These are phyloP conservation scores for Pogonocichla stellata DNA, from an alignment of 2,113 vertebrate genomes.

Conservation along the genomic window DNA sequence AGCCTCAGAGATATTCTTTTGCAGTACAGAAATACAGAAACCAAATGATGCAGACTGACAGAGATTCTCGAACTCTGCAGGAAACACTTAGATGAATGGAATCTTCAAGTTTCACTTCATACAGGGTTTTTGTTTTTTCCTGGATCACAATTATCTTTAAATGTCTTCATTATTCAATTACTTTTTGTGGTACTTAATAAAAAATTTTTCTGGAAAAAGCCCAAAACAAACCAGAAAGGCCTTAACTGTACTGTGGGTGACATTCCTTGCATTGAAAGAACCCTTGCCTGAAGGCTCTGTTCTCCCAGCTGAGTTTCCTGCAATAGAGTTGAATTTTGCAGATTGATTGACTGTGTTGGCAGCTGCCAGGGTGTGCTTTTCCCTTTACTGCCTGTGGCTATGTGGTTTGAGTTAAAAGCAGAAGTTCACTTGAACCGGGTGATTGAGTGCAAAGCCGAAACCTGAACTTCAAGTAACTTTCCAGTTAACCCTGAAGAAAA, in stretches of 20 bases:
- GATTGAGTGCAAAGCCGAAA: background rate
- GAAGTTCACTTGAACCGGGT: background rate
- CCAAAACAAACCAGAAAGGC: background rate
- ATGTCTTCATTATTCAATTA: background rate
- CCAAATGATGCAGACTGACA: background rate
- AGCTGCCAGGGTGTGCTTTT: conserved; percentile 1
- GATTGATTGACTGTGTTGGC: background rate
- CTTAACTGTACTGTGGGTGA: background rate
- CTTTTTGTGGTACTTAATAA: background rate
- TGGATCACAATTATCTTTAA: background rate
- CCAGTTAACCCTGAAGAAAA: background rate
- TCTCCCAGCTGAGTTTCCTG: background rate
- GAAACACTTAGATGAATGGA: background rate
- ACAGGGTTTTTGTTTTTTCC: background rate
- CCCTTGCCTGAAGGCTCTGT: background rate
- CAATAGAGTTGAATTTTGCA: background rate
- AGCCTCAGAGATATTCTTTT: background rate
- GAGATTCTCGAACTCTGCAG: background rate
- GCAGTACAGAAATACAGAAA: background rate
- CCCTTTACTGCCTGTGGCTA: background rate
- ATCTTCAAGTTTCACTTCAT: background rate
- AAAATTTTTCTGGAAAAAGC: background rate
- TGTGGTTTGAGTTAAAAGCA: conserved; percentile 10
- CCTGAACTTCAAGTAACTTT: background rate
- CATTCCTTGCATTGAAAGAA: background rate